Base-by-base conservation (phyloP, 2,113 vertebrate species). In the Pomatostomus ruficeps region DNA sequence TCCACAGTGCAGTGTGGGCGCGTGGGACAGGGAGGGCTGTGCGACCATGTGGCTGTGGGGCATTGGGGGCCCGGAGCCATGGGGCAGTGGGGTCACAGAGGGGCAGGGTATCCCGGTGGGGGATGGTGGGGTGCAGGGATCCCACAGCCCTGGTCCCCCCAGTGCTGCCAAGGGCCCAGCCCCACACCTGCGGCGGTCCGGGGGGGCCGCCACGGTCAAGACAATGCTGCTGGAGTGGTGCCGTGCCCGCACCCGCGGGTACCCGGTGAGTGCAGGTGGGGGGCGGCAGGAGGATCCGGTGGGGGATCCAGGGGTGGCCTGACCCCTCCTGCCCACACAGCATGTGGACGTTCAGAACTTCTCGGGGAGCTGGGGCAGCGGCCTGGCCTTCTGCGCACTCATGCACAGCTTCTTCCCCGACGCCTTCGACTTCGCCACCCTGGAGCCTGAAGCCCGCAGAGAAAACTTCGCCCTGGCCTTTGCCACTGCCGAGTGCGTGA, bases 331-430 rank as follows among this genome's bases (percentile, higher is more conserved):
- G 31, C 23, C 11, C 11, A 1, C 3, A 1, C 79, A 98, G 98
- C 94, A 98, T 9, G 98, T 98, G 82, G 98, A 98, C 12, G 97
- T 98, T 73, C 98, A 98, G 96, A 98, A 98, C 95, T 98, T 98
- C 93, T 98, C 98, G 2, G 96, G 97, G 36, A 98, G 98, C 94
- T 98, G 98, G 98, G 97, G 97, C 91, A 98, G 95, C 3, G 98
- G 98, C 38, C 96, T 98, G 96, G 98, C 98, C 57, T 98, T 98
- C 95, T 98, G 98, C 1, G 98, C 98, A 6, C 98, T 98, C 80
- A 78, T 98, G 73, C 97, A 98, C 96, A 98, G 97, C 85, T 98
- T 98, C 91, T 98, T 98, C 93, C 98, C 98, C 0, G 98, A 98
- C 0, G 97, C 98, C 85, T 98, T 98, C 2, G 98, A 98, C 87